Evolutionary conservation across 92 coral and sea anemone genomes (phyloP).

Genomic region (Micromussa lordhowensis): DNA sequence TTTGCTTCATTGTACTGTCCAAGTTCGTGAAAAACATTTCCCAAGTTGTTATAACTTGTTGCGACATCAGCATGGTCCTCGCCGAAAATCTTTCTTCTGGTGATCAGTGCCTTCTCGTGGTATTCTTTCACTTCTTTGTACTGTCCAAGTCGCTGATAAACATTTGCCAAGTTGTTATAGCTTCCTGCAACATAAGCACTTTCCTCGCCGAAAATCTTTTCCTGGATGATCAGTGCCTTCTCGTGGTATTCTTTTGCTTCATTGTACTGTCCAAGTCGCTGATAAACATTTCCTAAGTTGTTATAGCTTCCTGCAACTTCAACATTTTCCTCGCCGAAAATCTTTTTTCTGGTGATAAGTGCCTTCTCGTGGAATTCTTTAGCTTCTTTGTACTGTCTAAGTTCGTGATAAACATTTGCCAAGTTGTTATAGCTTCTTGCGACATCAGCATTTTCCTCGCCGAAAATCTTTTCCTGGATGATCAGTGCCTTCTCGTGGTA

Average conservation of each 20-base stretch:
- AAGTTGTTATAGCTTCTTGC: background rate
- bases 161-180: background rate
- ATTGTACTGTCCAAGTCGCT: background rate
- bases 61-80: background rate
- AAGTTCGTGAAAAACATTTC: background rate
- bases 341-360: background rate
- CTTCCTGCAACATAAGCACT: background rate
- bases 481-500: background rate
- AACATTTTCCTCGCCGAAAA: background rate
- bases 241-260: slow-evolving; percentile 29
- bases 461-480: background rate
- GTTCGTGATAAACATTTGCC: background rate
- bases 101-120: background rate
- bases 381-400: no score
- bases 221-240: background rate
- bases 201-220: background rate
- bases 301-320: background rate
- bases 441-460: background rate
- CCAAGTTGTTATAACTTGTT: background rate
- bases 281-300: background rate
- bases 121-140: background rate
- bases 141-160: background rate
- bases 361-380: no score
- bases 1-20: background rate
- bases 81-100: background rate